Evolutionary conservation across 1,140 invertebrate genomes (phyloP).

Genomic region (Ceratina japonica): DNA sequence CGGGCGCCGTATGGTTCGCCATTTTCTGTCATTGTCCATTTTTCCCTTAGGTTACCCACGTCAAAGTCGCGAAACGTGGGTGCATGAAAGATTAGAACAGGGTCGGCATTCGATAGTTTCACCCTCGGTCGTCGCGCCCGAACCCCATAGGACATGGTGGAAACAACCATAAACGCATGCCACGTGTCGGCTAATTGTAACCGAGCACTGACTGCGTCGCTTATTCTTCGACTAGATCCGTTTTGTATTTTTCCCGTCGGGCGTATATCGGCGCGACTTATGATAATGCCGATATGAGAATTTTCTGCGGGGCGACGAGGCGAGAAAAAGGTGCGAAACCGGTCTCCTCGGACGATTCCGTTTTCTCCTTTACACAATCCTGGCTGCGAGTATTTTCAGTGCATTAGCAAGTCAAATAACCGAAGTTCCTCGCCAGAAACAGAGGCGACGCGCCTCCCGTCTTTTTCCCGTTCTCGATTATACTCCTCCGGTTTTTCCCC

Average conservation of each 20-base stretch:
- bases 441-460: conserved; percentile 30
- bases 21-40: conserved; percentile 11
- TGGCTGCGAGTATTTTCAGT: conserved; percentile 61
- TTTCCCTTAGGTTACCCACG: conserved; percentile 47
- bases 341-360: conserved; percentile 25
- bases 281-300: neutral
- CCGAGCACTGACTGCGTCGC: no score
- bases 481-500: conserved; percentile 12
- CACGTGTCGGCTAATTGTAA: conserved; percentile 67
- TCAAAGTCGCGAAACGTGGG: conserved; percentile 59
- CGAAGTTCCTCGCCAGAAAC: conserved; percentile 58
- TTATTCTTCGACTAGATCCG: no score
- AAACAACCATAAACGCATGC: conserved; percentile 69
- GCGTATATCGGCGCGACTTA: neutral
- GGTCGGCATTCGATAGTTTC: conserved; percentile 58
- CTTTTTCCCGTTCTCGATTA: conserved; percentile 21
- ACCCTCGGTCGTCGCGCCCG: conserved; percentile 33
- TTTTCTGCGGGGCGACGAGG: neutral
- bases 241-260: neutral
- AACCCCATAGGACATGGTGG: conserved; percentile 60
- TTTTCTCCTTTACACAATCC: conserved; percentile 56
- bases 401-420: conserved; percentile 74
- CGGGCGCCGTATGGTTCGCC: neutral
- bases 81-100: conserved; percentile 70
- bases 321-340: conserved; percentile 45